Evolutionary conservation across 2,888 invertebrate genomes (phyloP).

Genomic region (Coenonympha glycerion): DNA sequence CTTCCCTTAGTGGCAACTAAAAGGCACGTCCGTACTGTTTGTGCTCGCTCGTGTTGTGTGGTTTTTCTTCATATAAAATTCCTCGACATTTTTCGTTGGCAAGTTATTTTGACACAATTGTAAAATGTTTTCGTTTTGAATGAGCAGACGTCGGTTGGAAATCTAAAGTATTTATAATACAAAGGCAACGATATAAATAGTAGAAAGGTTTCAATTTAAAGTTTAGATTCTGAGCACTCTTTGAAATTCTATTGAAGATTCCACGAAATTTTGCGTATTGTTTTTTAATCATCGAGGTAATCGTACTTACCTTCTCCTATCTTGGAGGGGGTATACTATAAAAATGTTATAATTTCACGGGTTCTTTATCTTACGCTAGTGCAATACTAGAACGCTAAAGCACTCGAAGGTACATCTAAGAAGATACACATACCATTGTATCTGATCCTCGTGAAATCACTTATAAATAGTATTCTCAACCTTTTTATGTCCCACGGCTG

Average conservation of each 20-base stretch:
- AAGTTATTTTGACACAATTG: conserved; percentile 22
- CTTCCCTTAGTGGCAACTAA: conserved; percentile 25
- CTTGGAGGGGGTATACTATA: too few relatives aligned
- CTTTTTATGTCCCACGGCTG: too few relatives aligned
- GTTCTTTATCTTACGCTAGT: too few relatives aligned
- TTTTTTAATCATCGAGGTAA: too few relatives aligned
- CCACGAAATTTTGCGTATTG: not conserved
- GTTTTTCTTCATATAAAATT: conserved; percentile 24
- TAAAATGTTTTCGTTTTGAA: conserved; percentile 16
- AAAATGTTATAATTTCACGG: too few relatives aligned
- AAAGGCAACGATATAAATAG: too few relatives aligned
- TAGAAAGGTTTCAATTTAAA: conserved; percentile 12
- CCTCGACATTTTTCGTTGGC: conserved; percentile 14
- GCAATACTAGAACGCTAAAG: too few relatives aligned
- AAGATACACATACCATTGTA: not conserved
- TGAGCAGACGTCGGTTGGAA: conserved; percentile 3
- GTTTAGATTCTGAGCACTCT: conserved; percentile 10
- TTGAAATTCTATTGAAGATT: not conserved
- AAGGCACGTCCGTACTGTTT: conserved; percentile 27
- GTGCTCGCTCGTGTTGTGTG: conserved; percentile 24
- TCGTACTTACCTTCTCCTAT: too few relatives aligned
- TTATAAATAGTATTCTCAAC: too few relatives aligned
- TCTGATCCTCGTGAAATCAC: not conserved
- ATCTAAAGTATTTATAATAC: conserved; percentile 10
- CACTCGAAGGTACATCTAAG: too few relatives aligned